These are phyloP conservation scores for Drosophila auraria DNA, from an alignment of 1,140 invertebrate species.

Conservation along the genomic window DNA sequence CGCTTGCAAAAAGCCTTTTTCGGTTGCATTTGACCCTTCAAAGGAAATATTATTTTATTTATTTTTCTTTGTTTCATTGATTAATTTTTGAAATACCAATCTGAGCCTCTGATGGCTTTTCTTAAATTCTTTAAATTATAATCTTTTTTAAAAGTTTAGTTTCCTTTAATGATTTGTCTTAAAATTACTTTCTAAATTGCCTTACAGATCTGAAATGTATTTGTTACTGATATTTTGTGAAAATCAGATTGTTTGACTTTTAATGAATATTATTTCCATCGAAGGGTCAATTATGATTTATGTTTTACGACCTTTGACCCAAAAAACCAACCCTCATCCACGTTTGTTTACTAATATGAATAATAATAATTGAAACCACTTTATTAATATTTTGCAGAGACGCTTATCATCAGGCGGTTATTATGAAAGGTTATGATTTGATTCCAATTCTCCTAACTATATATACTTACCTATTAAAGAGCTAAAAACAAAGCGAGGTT, in stretches of 20 bases:
- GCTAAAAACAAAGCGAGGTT: constrained; percentile 62
- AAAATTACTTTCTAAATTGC: neutral
- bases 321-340: constrained; percentile 27
- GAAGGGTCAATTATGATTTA: constrained; percentile 19
- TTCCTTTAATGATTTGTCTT: neutral
- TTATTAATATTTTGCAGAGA: constrained; percentile 85
- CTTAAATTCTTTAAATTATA: neutral
- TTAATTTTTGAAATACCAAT: neutral
- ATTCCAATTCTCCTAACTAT: constrained; percentile 67
- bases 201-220: neutral
- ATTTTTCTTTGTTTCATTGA: neutral
- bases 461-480: constrained; percentile 33
- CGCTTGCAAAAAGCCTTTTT: constrained; percentile 58
- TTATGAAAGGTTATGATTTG: constrained; percentile 85
- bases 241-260: neutral
- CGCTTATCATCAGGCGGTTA: constrained; percentile 85
- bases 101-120: neutral
- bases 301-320: constrained; percentile 9
- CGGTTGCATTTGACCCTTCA: constrained; percentile 47
- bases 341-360: constrained; percentile 74
- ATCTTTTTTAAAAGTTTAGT: neutral
- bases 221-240: neutral
- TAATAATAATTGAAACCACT: constrained; percentile 80
- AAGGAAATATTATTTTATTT: constrained; percentile 20
- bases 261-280: constrained; percentile 1